These are phyloP conservation scores for Coturnix japonica DNA, from an alignment of 2,113 vertebrate species.

Conservation along the genomic window DNA sequence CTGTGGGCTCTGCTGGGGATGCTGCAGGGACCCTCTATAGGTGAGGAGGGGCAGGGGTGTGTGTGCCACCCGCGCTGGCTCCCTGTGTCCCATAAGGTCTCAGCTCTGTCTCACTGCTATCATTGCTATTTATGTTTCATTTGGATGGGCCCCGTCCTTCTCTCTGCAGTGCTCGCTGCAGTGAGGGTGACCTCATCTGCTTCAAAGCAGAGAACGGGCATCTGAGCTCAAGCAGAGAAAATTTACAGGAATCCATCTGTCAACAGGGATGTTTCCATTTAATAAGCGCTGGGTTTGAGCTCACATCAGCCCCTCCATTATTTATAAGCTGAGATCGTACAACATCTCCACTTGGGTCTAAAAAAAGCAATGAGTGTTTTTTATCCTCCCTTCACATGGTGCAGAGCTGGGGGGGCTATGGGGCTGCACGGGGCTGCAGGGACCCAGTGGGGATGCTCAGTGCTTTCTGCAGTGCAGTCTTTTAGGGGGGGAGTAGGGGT, in stretches of 20 bases:
- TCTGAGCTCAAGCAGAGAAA: slow-evolving; percentile 63
- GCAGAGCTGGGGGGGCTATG: background rate
- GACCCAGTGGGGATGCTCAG: background rate
- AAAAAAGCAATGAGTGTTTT: slow-evolving; percentile 39
- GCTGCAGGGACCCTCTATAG: background rate
- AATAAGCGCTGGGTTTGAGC: slow-evolving; percentile 69
- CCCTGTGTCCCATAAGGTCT: background rate
- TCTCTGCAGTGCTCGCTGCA: slow-evolving; percentile 47
- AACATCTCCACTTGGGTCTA: background rate
- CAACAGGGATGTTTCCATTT: slow-evolving; percentile 66
- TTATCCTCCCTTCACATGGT: background rate
- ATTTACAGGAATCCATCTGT: slow-evolving; percentile 72
- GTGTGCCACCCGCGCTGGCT: fast-evolving
- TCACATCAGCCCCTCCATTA: slow-evolving; percentile 65
- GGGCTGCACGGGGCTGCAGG: background rate
- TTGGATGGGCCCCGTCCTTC: background rate
- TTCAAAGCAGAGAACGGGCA: slow-evolving; percentile 41
- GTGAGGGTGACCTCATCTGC: slow-evolving; percentile 61
- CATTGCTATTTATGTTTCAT: background rate
- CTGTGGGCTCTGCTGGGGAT: background rate
- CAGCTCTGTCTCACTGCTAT: background rate
- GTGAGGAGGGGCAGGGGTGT: background rate
- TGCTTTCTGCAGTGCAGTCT: background rate
- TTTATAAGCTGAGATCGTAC: slow-evolving; percentile 54
- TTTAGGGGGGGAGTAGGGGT: fast-evolving